Evolutionary conservation across 2,888 invertebrate genomes (phyloP).

Genomic region (Chrysodeixis includens): DNA sequence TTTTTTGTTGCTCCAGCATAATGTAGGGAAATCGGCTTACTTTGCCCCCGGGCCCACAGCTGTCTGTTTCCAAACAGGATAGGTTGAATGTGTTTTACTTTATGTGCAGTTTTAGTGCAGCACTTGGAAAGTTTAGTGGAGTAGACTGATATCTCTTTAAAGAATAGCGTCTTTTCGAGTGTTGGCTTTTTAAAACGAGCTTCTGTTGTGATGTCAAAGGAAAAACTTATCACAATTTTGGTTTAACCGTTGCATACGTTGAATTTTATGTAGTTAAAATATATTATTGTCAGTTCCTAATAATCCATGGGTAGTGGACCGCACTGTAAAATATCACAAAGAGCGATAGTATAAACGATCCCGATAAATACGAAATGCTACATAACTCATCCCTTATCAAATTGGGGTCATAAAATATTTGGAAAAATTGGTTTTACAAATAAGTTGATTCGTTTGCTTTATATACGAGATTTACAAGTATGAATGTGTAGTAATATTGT

Average conservation of each 20-base stretch:
- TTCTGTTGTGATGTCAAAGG: no score
- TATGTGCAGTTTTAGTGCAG: constrained; percentile 12
- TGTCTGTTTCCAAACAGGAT: constrained; percentile 23
- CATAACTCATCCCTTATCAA: constrained; percentile 1
- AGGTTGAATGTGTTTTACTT: constrained; percentile 31
- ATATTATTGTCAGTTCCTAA: no score
- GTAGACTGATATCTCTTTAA: neutral
- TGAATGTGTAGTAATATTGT: neutral
- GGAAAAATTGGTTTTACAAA: neutral
- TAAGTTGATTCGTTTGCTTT: neutral
- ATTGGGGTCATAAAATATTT: neutral
- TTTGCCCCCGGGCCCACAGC: constrained; percentile 29
- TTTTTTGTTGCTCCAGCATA: constrained; percentile 51
- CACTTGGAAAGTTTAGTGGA: neutral
- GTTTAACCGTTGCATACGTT: no score
- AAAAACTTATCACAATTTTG: no score
- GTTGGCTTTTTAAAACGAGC: neutral
- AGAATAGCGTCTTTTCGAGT: neutral
- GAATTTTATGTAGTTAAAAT: no score
- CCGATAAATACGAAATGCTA: neutral
- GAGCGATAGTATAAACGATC: neutral
- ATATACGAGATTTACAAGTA: neutral
- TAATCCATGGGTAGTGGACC: neutral
- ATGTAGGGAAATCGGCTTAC: constrained; percentile 52
- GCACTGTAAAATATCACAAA: neutral